phyloP scores from a whole-genome alignment of 1,140 invertebrate species.

The Patella vulgata region DNA sequence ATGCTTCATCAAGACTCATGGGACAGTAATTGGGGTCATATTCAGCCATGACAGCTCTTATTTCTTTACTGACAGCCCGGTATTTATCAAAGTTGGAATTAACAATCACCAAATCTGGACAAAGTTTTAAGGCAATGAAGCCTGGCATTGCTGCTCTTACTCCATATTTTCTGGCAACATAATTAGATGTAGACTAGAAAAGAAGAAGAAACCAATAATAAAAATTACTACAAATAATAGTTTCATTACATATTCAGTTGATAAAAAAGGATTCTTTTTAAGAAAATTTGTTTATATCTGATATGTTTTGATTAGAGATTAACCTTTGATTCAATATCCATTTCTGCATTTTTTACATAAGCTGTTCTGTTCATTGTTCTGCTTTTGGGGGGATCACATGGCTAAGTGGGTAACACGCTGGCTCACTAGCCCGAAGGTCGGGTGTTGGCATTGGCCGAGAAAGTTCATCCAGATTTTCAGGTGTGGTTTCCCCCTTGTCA shows the following conservation, averaged over 20 bases:
- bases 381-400: too few relatives aligned
- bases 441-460: too few relatives aligned
- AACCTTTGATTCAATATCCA: too few relatives aligned
- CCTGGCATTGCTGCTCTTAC: constrained; percentile 79
- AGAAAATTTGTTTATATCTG: too few relatives aligned
- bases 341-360: too few relatives aligned
- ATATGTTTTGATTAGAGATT: too few relatives aligned
- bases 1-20: constrained; percentile 76
- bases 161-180: constrained; percentile 74
- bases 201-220: constrained; percentile 10
- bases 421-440: too few relatives aligned
- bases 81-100: constrained; percentile 73
- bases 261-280: too few relatives aligned
- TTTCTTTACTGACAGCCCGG: constrained; percentile 66
- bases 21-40: constrained; percentile 73
- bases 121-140: constrained; percentile 76
- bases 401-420: too few relatives aligned
- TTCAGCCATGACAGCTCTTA: constrained; percentile 68
- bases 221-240: neutral
- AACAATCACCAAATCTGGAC: constrained; percentile 73
- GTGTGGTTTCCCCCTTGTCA: too few relatives aligned
- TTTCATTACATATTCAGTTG: neutral
- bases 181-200: constrained; percentile 75
- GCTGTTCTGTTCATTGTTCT: too few relatives aligned
- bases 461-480: too few relatives aligned